Base-by-base conservation (phyloP, 2,888 invertebrate species). In the Drosophila paranaensis region DNA sequence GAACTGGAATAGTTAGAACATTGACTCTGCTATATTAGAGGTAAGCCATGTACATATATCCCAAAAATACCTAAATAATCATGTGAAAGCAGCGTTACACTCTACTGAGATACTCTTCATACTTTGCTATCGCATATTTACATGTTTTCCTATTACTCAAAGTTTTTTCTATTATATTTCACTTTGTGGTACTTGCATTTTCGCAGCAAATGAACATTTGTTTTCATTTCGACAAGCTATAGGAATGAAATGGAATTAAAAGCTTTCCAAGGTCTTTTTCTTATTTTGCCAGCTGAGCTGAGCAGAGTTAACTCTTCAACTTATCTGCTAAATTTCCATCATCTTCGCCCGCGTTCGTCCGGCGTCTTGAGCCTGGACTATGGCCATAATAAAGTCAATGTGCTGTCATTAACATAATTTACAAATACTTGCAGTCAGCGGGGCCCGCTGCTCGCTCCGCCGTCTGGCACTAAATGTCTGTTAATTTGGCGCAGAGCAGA, bases 331-430 rank as follows among this genome's bases (percentile, higher is more conserved):
- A 43, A 55, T 60, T 42, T 60, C 10, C 64, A 60, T 68, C 45
- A 55, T 50, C 35, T 50, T 43, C 39, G 60, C 43, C 46, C n/a
- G 51, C 58, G 37, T 40, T 14, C 14, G 6, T 46, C 20, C 16
- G 20, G 40, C 75, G 57, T 57, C 55, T 46, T 25, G 14, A 33
- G 55, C 33, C 39, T 42, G 51, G 53, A 20, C 55, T 56, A 54
- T 58, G 75, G 61, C 54, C 73, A 61, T 82, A 76, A 88, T 79
- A 90, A 84, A 88, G 89, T 83, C 83, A 89, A 89, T 89, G 88
- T 71, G 71, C 76, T 75, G 86, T 77, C 89, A 85, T 88, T 89
- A 85, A 76, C 88, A 84, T 84, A 90, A 90, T 84, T 84, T 77
- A 74, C 81, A 86, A 82, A 90, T 88, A 79, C 86, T 90, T 86